Conservation (phyloP, 2,797 vertebrate species). For the Steatocranus sp. region DNA sequence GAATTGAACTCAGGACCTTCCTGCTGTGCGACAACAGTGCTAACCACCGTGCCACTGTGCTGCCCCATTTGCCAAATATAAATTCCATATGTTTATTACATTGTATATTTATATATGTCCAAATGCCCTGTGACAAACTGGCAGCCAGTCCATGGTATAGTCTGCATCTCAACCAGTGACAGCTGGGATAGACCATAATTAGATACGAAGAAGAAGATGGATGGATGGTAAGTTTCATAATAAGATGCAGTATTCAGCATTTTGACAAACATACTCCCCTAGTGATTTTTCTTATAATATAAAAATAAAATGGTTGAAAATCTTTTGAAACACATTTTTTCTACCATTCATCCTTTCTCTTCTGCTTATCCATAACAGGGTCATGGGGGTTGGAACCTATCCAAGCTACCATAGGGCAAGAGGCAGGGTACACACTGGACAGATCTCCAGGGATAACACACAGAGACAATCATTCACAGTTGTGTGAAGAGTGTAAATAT, state of each 20-base stretch:
- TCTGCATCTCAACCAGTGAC: neutral
- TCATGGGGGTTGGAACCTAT: too few species aligned
- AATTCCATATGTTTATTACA: neutral
- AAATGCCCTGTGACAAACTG: neutral
- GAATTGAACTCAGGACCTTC: too few species aligned
- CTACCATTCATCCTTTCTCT: neutral
- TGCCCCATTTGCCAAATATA: neutral
- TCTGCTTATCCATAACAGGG: too few species aligned
- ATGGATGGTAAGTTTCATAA: neutral
- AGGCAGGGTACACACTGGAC: too few species aligned
- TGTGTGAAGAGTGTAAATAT: too few species aligned
- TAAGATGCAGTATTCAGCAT: neutral
- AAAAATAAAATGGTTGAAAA: neutral
- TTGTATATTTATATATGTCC: neutral
- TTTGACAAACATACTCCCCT: neutral
- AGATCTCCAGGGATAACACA: too few species aligned
- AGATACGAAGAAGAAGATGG: neutral
- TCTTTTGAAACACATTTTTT: neutral
- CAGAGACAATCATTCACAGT: too few species aligned
- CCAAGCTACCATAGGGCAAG: too few species aligned
- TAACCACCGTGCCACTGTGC: too few species aligned
- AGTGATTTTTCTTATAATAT: neutral
- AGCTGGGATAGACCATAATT: neutral
- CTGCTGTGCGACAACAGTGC: too few species aligned
- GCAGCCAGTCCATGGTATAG: neutral